These are phyloP conservation scores for Drosophila yakuba DNA, from an alignment of 1,140 invertebrate species.

Conservation along the genomic window DNA sequence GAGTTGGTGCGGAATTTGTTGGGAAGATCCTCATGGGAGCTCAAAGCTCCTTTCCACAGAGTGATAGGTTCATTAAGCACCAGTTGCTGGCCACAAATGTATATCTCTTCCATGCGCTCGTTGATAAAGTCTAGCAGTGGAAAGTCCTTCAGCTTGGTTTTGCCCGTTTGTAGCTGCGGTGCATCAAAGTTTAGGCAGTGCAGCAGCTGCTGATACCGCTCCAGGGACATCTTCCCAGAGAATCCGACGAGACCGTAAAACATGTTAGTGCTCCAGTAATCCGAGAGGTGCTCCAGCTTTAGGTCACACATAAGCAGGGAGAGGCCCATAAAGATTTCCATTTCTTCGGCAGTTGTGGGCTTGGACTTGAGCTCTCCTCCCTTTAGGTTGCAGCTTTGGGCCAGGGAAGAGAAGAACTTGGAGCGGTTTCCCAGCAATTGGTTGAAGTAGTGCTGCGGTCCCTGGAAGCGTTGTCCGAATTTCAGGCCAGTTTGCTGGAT, in stretches of 20 bases:
- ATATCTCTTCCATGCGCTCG: conserved; percentile 56
- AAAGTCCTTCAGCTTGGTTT: not conserved
- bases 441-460: conserved; percentile 59
- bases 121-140: conserved; percentile 58
- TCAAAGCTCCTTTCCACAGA: conserved; percentile 64
- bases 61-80: conserved; percentile 64
- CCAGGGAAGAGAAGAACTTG: conserved; percentile 53
- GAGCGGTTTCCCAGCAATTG: conserved; percentile 55
- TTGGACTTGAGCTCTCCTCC: not conserved
- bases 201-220: conserved; percentile 52
- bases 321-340: conserved; percentile 65
- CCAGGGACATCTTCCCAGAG: conserved; percentile 40
- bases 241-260: conserved; percentile 61
- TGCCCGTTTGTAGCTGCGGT: not conserved
- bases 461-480: conserved; percentile 25
- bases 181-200: conserved; percentile 51
- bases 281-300: conserved; percentile 38
- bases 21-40: conserved; percentile 46
- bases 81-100: conserved; percentile 60
- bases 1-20: conserved; percentile 54
- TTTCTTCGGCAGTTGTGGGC: conserved; percentile 45
- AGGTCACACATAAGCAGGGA: conserved; percentile 59
- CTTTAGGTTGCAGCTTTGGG: conserved; percentile 35
- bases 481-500: conserved; percentile 40
- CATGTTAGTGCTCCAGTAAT: conserved; percentile 55